phyloP scores from a whole-genome alignment of 2,888 invertebrate genomes.

The Dolomedes plantarius region DNA sequence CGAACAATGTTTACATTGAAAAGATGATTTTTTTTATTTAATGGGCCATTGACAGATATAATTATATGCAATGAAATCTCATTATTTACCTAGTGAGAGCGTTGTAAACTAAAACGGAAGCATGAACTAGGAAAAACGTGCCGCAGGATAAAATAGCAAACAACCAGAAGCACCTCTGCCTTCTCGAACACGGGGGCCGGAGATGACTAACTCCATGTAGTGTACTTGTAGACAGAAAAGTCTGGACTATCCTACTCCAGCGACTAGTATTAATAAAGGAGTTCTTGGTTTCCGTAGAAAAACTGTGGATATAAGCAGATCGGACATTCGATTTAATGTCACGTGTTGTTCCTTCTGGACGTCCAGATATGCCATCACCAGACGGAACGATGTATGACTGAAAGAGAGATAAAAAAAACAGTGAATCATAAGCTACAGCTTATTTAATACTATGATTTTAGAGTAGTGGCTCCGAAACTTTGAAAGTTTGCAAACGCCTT shows the following conservation, averaged over 20 bases:
- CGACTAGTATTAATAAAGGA: not conserved
- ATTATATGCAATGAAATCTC: no score
- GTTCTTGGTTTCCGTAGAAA: constrained; percentile 22
- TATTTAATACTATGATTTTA: no score
- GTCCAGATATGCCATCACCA: constrained; percentile 7
- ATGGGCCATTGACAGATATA: no score
- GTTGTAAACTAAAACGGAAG: constrained; percentile 52
- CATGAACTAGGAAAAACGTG: constrained; percentile 50
- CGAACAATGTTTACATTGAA: no score
- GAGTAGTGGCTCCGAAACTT: no score
- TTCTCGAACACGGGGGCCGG: constrained; percentile 34
- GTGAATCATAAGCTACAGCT: not conserved
- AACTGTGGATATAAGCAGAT: constrained; percentile 32
- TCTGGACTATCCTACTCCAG: constrained; percentile 45
- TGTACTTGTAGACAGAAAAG: constrained; percentile 46
- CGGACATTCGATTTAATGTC: not conserved
- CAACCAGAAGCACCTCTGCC: constrained; percentile 50
- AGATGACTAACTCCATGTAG: constrained; percentile 53
- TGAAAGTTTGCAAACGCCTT: no score
- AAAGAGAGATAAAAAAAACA: not conserved
- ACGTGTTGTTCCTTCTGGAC: not conserved
- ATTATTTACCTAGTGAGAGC: constrained; percentile 40
- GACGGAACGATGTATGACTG: constrained; percentile 43
- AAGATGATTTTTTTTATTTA: no score
- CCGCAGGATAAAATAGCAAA: constrained; percentile 52